Evolutionary conservation across 2,888 invertebrate species (phyloP), one percentile per base, ranked within the genome.

Genomic region (Argyresthia goedartella): DNA sequence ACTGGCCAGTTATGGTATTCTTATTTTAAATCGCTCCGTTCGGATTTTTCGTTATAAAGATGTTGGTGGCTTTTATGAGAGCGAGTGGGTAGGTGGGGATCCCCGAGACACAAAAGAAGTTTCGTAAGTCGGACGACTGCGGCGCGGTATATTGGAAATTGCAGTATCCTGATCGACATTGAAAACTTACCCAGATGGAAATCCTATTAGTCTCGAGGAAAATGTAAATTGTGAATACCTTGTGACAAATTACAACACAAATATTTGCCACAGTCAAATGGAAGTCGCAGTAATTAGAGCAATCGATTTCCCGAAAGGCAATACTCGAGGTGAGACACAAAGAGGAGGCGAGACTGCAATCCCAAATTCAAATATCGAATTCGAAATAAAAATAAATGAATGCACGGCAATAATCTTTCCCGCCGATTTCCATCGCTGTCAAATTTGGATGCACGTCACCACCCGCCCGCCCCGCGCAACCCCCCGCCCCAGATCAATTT

Each of bases 391-490:
- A 59, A 61, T 64, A 59, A 50, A 64, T 25, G 25, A 25, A 25
- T 64, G 68, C 72, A 68, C 11, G 76, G 77, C 78, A 78, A 79
- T 81, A 84, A 84, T 81, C 74, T 81, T 82, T 81, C 79, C 78
- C 84, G 84, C 82, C 86, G 85, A 86, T 85, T 85, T 82, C 81
- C 81, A 82, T 86, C 74, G 81, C 82, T 85, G 86, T 86, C 86
- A 85, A 86, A 85, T 85, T 85, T 81, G 81, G 82, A 69, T 73
- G 70, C 73, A 71, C 76, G 73, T 65, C 69, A 66, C 61, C 46
- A 44, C 47, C 39, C 61, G 62, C 65, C 65, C 59, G 63, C 65
- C 62, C 60, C 60, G 62, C 59, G 67, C 65, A 65, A 69, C 71
- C 67, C 69, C 67, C 66, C 73, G 62, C 63, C 81, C 73, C 78